A percentile compares a stretch with the other conserved stretches of the same genome.
Evolutionary conservation across 2,888 invertebrate genomes (phyloP).

Genomic region (Epinotia demarniana): DNA sequence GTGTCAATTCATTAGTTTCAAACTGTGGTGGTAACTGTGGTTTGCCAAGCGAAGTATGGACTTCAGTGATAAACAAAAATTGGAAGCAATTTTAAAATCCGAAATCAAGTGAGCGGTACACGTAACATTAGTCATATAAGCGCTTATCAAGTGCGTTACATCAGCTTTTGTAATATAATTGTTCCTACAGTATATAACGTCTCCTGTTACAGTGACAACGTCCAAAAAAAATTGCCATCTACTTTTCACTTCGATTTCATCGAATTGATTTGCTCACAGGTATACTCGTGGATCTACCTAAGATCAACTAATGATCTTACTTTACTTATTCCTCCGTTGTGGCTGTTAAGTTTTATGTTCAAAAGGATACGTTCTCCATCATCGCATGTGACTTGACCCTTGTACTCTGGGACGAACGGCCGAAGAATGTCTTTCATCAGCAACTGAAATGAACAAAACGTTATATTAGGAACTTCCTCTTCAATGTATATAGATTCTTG

Average conservation of each 20-base stretch:
- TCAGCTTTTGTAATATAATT: background rate
- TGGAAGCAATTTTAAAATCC: too few species aligned
- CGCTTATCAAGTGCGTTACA: background rate
- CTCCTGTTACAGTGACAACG: background rate
- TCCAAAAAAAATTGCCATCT: background rate
- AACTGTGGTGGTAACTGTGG: too few species aligned
- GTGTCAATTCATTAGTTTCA: background rate
- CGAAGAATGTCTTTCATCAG: conserved; percentile 95
- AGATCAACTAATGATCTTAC: too few species aligned
- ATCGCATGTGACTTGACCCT: conserved; percentile 92
- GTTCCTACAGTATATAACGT: background rate
- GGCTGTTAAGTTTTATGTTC: conserved; percentile 34
- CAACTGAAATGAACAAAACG: conserved; percentile 70
- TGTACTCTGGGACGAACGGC: conserved; percentile 96
- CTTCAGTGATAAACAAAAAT: too few species aligned
- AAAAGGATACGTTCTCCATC: conserved; percentile 91
- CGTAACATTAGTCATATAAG: background rate
- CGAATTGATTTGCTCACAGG: background rate
- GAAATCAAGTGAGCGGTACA: too few species aligned
- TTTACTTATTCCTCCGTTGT: background rate
- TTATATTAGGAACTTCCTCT: conserved; percentile 6
- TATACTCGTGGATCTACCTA: too few species aligned
- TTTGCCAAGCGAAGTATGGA: too few species aligned
- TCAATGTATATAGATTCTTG: background rate
- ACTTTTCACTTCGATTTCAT: background rate